These are phyloP conservation scores for Smutsia temminckii DNA, from an alignment of 2,797 vertebrate genomes.

Conservation along the genomic window DNA sequence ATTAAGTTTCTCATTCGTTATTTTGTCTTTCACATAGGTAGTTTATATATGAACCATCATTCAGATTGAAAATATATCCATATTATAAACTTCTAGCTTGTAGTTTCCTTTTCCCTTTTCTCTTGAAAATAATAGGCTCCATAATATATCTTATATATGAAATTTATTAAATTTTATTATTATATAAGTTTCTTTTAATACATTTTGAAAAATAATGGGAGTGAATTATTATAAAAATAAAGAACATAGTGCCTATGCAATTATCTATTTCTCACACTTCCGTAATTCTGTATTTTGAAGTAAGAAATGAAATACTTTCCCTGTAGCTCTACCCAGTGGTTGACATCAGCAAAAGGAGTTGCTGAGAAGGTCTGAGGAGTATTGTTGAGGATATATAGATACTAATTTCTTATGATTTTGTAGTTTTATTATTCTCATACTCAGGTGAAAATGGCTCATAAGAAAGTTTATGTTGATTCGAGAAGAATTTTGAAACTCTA, in stretches of 20 bases:
- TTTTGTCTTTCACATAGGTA: background rate
- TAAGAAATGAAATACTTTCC: background rate
- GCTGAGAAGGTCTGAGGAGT: background rate
- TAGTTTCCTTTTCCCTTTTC: background rate
- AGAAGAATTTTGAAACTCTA: background rate
- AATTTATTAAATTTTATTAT: background rate
- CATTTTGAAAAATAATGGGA: background rate
- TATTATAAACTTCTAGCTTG: background rate
- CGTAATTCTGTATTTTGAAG: background rate
- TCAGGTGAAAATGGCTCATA: background rate
- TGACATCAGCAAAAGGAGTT: background rate
- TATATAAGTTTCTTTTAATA: background rate
- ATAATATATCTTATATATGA: background rate
- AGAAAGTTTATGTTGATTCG: background rate
- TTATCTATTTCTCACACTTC: background rate
- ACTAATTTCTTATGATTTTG: background rate
- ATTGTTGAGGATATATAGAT: background rate
- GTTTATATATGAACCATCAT: background rate
- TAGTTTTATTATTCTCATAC: background rate
- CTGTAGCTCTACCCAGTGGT: background rate
- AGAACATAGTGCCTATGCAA: background rate
- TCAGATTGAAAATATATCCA: background rate
- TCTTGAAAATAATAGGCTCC: background rate
- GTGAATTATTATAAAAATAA: background rate
- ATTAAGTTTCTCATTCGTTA: background rate